Conservation (phyloP, 2,888 invertebrate species). For the Metallyticus violacea region DNA sequence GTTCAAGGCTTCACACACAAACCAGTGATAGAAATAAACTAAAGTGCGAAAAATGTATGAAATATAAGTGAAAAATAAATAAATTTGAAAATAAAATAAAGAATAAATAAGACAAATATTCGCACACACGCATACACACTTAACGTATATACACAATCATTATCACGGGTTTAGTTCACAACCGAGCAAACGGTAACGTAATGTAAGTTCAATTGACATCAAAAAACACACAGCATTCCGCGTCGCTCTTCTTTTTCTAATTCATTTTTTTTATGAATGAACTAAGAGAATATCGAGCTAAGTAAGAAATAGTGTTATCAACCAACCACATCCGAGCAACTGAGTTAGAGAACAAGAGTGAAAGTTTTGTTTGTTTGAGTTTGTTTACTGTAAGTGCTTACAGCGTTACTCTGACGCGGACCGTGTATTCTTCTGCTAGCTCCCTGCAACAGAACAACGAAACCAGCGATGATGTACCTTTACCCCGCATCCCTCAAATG, state of each 20-base stretch:
- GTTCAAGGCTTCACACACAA: not conserved
- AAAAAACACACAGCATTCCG: not conserved
- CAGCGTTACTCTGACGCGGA: conserved; percentile 82
- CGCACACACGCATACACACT: not conserved
- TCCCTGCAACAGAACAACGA: conserved; percentile 50
- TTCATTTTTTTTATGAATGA: not conserved
- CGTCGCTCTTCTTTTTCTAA: not conserved
- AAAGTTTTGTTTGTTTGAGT: not conserved
- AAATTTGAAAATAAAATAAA: not conserved
- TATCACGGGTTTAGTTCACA: not conserved
- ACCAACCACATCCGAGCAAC: not conserved
- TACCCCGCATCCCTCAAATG: not conserved
- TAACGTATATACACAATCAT: not conserved
- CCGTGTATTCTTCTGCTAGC: conserved; percentile 78
- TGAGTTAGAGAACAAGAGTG: not conserved
- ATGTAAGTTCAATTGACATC: not conserved
- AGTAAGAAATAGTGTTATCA: not conserved
- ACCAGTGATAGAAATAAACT: not conserved
- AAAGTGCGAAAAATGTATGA: not conserved
- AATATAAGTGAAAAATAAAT: not conserved
- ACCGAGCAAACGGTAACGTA: not conserved
- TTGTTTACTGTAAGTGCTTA: conserved; percentile 56
- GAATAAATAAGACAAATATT: not conserved
- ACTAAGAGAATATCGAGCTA: not conserved
- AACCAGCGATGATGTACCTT: conserved; percentile 25